phyloP scores from a whole-genome alignment of 2,888 invertebrate genomes.

The Priocnemis perturbator region DNA sequence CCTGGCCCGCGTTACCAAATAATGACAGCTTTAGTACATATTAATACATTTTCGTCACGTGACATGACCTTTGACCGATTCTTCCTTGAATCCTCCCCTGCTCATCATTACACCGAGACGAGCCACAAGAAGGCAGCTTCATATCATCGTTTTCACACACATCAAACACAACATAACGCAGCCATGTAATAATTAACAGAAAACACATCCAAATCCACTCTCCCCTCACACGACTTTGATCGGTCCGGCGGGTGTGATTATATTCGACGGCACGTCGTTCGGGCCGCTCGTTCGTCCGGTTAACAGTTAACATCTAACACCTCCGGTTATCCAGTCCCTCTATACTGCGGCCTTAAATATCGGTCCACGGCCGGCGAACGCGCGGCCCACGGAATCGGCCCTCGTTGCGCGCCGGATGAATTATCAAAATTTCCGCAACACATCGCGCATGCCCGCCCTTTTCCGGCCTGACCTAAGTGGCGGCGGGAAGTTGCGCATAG shows the following conservation, averaged over 20 bases:
- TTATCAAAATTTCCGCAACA: slow-evolving; percentile 61
- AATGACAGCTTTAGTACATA: no score
- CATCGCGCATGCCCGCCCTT: slow-evolving; percentile 31
- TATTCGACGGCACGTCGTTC: no score
- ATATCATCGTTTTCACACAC: no score
- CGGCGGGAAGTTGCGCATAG: slow-evolving; percentile 26
- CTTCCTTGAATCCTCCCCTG: no score
- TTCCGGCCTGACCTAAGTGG: slow-evolving; percentile 26
- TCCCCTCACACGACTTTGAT: neutral
- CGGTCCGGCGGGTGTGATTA: no score
- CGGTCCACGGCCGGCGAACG: slow-evolving; percentile 9
- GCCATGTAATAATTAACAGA: no score
- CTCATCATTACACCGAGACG: no score
- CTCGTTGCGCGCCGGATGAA: slow-evolving; percentile 45
- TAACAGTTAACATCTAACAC: slow-evolving; percentile 2
- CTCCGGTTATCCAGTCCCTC: neutral
- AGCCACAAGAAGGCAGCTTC: no score
- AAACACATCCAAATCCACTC: neutral
- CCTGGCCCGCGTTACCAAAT: no score
- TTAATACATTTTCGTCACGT: no score
- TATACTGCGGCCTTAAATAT: slow-evolving; percentile 38
- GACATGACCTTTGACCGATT: no score
- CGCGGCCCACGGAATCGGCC: slow-evolving; percentile 2
- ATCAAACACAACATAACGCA: no score
- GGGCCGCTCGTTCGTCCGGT: neutral